Conservation (phyloP, 1,140 invertebrate genomes). For the Myzus persicae region DNA sequence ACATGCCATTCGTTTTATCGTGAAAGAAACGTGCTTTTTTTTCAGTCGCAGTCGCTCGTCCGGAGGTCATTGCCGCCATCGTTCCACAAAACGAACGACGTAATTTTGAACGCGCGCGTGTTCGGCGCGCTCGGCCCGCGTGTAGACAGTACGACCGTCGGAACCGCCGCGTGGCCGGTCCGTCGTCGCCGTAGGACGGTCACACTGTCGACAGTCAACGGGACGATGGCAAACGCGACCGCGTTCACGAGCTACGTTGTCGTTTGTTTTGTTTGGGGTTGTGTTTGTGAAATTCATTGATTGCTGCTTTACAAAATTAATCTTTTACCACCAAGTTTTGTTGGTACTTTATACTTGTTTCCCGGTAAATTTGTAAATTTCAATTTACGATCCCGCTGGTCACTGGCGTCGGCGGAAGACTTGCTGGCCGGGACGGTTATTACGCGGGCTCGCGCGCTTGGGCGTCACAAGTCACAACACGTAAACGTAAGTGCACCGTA, state of each 20-base stretch:
- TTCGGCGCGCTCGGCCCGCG: not conserved
- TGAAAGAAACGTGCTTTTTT: not conserved
- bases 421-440: not conserved
- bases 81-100: not conserved
- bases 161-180: not conserved
- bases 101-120: not conserved
- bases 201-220: conserved; percentile 21
- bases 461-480: not conserved
- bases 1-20: not conserved
- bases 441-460: not conserved
- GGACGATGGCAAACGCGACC: conserved; percentile 50
- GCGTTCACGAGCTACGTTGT: conserved; percentile 24
- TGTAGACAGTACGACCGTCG: not conserved
- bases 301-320: conserved; percentile 48
- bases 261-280: conserved; percentile 58
- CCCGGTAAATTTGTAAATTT: conserved; percentile 56
- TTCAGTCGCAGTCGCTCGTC: not conserved
- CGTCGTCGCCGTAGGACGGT: not conserved
- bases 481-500: conserved; percentile 21
- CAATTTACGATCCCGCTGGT: conserved; percentile 34
- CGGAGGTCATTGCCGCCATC: no score
- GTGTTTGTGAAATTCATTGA: conserved; percentile 58
- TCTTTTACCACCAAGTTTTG: conserved; percentile 35
- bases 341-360: conserved; percentile 54
- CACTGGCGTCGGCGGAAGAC: not conserved